Percentiles rank a stretch among this genome's conserved stretches.
Evolutionary conservation across 2,113 vertebrate genomes (phyloP).

Genomic region (Rallus limicola): DNA sequence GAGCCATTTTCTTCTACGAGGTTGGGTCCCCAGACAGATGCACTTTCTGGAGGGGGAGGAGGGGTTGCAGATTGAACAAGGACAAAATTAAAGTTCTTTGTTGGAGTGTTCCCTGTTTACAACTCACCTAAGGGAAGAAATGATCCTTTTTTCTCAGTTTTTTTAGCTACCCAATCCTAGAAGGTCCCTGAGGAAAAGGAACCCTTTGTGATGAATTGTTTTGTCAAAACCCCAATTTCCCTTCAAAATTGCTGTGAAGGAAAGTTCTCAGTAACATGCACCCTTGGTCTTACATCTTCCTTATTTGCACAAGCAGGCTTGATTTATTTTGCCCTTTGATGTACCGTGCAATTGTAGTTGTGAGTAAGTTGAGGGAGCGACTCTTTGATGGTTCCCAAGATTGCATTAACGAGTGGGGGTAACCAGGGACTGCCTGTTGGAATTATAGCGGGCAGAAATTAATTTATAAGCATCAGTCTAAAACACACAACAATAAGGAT

Average conservation of each 20-base stretch:
- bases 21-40: neutral
- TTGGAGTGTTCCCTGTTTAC: neutral
- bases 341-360: neutral
- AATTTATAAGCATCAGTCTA: neutral
- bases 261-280: neutral
- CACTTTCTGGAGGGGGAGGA: neutral
- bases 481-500: fast-evolving
- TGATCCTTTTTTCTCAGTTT: neutral
- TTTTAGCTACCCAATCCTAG: neutral
- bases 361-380: neutral
- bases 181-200: constrained; percentile 14
- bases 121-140: neutral
- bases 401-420: neutral
- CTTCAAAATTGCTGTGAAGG: neutral
- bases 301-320: constrained; percentile 9
- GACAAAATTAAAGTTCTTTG: neutral
- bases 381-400: neutral
- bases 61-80: neutral
- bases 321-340: constrained; percentile 40
- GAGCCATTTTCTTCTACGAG: neutral
- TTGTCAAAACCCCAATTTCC: constrained; percentile 12
- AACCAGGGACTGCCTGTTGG: neutral
- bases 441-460: neutral
- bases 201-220: neutral
- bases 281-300: neutral